Evolutionary conservation across 30 jellyfish, hydroid and myxozoan genomes (phyloP).

Genomic region (Hydractinia symbiolongicarpus): DNA sequence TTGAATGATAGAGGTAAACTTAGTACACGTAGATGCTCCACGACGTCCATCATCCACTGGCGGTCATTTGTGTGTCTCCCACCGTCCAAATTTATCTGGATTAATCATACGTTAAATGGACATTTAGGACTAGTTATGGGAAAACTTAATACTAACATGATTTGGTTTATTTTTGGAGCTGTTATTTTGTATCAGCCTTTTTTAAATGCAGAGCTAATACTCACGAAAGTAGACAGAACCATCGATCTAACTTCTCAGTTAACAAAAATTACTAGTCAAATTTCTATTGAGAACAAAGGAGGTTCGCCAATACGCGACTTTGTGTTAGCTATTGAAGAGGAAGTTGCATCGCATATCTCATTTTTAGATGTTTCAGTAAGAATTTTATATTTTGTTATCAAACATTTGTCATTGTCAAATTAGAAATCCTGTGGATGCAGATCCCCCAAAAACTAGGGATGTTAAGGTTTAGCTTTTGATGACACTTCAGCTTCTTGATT

Average conservation of each 20-base stretch:
- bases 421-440: too few relatives aligned
- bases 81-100: too few relatives aligned
- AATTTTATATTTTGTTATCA: too few relatives aligned
- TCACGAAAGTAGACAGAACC: constrained; percentile 66
- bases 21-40: constrained; percentile 21
- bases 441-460: neutral
- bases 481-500: too few relatives aligned
- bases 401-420: too few relatives aligned
- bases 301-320: constrained; percentile 27
- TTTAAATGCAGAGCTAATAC: constrained; percentile 43
- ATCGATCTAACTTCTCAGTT: constrained; percentile 73
- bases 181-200: constrained; percentile 4
- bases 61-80: too few relatives aligned
- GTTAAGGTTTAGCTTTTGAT: neutral
- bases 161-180: neutral
- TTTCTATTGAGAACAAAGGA: constrained; percentile 60
- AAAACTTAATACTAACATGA: constrained; percentile 3
- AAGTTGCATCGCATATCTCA: constrained; percentile 44
- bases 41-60: neutral
- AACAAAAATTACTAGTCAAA: constrained; percentile 52
- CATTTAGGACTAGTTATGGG: neutral
- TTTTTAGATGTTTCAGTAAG: constrained; percentile 60
- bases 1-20: neutral
- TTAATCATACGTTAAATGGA: too few relatives aligned
- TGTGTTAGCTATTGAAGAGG: constrained; percentile 47